Evolutionary conservation across 2,888 invertebrate genomes (phyloP).

Genomic region (Autographa gamma): DNA sequence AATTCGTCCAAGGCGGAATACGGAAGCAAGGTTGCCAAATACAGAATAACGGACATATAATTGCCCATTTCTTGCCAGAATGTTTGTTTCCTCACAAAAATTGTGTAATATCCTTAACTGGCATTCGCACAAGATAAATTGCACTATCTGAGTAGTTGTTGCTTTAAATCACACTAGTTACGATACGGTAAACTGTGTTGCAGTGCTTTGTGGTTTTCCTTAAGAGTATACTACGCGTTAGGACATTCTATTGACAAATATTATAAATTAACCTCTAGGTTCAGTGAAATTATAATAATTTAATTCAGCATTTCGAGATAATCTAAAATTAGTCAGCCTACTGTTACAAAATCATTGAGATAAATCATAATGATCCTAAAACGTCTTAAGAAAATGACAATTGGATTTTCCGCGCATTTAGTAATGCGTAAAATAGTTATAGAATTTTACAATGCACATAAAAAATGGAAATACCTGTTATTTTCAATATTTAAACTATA

Average conservation of each 20-base stretch:
- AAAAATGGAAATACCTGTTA: background rate
- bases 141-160: background rate
- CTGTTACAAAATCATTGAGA: background rate
- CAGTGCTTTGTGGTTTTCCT: constrained; percentile 6
- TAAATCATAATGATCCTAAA: no score
- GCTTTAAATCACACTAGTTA: constrained; percentile 1
- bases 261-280: background rate
- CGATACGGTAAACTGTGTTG: background rate
- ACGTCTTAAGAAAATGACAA: background rate
- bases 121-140: background rate
- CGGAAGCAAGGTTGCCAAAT: background rate
- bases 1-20: background rate
- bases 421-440: background rate
- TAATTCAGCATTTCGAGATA: background rate
- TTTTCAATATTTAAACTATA: background rate
- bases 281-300: background rate
- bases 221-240: background rate
- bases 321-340: background rate
- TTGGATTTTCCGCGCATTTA: background rate
- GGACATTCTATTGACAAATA: background rate
- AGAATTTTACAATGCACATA: background rate
- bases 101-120: constrained; percentile 2
- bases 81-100: background rate
- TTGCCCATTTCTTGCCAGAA: background rate
- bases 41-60: background rate